Percentiles rank a stretch among this genome's conserved stretches.
Evolutionary conservation across 1,140 invertebrate genomes (phyloP).

Genomic region (Bursaphelenchus mucronatus): DNA sequence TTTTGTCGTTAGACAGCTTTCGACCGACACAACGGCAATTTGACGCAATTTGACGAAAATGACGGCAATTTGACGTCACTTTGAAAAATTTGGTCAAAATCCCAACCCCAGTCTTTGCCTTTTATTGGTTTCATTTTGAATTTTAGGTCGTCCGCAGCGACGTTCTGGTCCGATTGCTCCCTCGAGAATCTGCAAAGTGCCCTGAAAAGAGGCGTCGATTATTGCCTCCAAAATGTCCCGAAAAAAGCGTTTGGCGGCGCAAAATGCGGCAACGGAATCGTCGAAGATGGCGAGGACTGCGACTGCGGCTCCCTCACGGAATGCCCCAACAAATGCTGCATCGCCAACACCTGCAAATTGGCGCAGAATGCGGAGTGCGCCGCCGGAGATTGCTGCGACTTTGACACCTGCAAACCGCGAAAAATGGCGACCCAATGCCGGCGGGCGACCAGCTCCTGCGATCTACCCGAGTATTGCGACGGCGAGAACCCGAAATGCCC

Average conservation of each 20-base stretch:
- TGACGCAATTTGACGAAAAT: too few species aligned
- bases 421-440: conserved; percentile 75
- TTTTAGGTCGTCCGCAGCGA: conserved; percentile 45
- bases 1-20: too few species aligned
- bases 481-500: conserved; percentile 90
- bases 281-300: conserved; percentile 88
- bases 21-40: too few species aligned
- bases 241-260: conserved; percentile 73
- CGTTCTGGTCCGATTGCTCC: conserved; percentile 64
- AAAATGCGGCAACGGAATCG: conserved; percentile 83
- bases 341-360: conserved; percentile 65
- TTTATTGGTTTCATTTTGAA: conserved; percentile 16
- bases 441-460: conserved; percentile 77
- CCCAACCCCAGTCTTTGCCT: too few species aligned
- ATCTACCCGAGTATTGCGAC: conserved; percentile 89
- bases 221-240: conserved; percentile 77
- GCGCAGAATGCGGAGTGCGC: conserved; percentile 55
- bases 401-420: conserved; percentile 69
- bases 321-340: conserved; percentile 82
- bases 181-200: conserved; percentile 77
- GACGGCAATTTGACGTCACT: too few species aligned
- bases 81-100: too few species aligned
- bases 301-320: conserved; percentile 72
- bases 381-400: conserved; percentile 87
- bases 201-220: conserved; percentile 93